Conservation (phyloP, 2,797 vertebrate genomes). For the Cetoscarus ocellatus region DNA sequence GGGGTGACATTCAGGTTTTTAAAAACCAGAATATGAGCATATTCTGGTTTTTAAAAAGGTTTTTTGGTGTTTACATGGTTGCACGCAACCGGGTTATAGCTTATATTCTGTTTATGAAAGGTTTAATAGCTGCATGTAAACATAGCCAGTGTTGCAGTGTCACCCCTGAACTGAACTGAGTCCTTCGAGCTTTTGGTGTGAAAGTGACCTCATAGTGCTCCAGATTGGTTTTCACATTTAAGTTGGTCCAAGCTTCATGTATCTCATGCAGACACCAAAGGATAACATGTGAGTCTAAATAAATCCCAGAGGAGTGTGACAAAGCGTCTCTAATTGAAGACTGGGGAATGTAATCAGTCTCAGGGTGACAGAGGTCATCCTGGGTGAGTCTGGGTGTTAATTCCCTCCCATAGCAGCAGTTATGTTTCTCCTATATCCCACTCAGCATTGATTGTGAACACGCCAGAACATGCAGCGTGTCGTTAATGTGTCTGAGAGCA, state of each 20-base stretch:
- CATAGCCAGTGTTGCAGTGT: too few species aligned
- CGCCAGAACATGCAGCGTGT: not conserved
- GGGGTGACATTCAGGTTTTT: too few species aligned
- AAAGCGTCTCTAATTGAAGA: not conserved
- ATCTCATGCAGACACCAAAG: not conserved
- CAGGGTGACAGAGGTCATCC: not conserved
- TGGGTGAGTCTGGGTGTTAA: not conserved
- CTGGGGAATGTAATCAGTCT: not conserved
- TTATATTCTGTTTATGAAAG: too few species aligned
- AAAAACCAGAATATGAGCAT: too few species aligned
- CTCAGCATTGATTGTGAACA: not conserved
- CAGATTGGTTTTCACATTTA: not conserved
- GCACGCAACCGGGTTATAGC: too few species aligned
- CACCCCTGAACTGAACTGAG: too few species aligned
- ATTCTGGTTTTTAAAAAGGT: too few species aligned
- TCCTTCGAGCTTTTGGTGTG: too few species aligned
- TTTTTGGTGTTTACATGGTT: too few species aligned
- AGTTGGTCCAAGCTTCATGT: not conserved
- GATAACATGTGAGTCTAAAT: not conserved
- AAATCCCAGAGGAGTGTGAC: not conserved
- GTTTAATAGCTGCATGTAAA: too few species aligned
- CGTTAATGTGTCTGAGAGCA: not conserved
- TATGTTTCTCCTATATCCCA: not conserved
- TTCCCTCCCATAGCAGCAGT: not conserved
- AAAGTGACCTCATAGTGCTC: not conserved